phyloP scores from a whole-genome alignment of 2,797 vertebrate species.

The Hyperoplus lanceolatus region DNA sequence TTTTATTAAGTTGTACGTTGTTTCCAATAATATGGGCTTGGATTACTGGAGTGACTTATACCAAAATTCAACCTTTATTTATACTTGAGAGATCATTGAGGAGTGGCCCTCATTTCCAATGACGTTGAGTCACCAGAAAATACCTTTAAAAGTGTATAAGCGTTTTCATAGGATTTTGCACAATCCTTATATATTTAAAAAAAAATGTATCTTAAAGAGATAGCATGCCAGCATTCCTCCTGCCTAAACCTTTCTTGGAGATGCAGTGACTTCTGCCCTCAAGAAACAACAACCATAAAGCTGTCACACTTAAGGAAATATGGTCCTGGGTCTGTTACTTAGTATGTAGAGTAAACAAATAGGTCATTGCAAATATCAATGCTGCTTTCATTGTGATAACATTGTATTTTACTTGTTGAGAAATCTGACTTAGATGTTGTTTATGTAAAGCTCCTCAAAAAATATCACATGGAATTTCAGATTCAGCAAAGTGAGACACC shows the following conservation, averaged over 20 bases:
- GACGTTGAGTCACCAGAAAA: too few species aligned
- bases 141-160: conserved; percentile 27
- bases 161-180: not conserved
- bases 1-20: not conserved
- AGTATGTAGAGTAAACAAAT: not conserved
- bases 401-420: not conserved
- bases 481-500: not conserved
- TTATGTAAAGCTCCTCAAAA: not conserved
- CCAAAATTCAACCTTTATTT: not conserved
- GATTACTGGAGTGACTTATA: not conserved
- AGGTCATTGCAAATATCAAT: not conserved
- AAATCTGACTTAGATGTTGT: not conserved
- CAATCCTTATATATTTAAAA: not conserved
- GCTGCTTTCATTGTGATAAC: not conserved
- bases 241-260: conserved; percentile 42
- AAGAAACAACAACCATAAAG: conserved; percentile 64
- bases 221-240: conserved; percentile 16
- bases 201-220: conserved; percentile 2
- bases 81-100: too few species aligned
- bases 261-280: conserved; percentile 53
- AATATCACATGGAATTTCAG: not conserved
- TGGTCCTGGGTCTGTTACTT: not conserved
- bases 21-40: not conserved
- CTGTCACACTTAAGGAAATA: conserved; percentile 47
- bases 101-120: too few species aligned